Evolutionary conservation across 2,113 vertebrate species (phyloP), one percentile per base, ranked within the genome.

Genomic region (Austrofundulus limnaeus): DNA sequence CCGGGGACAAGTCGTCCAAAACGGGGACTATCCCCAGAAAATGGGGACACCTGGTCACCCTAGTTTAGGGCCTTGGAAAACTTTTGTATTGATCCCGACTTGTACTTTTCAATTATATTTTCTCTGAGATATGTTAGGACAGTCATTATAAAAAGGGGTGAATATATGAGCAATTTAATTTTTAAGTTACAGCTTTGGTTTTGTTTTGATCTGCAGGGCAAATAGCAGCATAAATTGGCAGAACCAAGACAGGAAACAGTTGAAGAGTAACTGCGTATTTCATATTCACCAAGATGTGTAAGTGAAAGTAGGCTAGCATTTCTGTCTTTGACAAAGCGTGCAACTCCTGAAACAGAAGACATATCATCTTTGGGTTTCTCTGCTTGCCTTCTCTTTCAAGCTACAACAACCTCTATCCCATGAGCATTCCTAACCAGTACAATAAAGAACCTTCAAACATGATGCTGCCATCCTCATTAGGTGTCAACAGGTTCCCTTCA

Each of bases 241-340:
- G 57, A 55, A 70, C 23, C 41, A 11, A 1, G 17, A 63, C 23
- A 38, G 16, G 49, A 24, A 75, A 60, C 11, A 63, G 24, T 42
- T 14, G 51, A 41, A 68, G 21, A 69, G 31, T 28, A 48, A 43
- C 41, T 31, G 34, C 61, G 15, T 43, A 11, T 61, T 68, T 61
- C 17, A 61, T 19, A 39, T 20, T 13, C 70, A 58, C 37, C 10
- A n/a, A 68, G 47, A 57, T n/a, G 28, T 50, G 45, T 17, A 49
- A 64, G 25, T 61, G 24, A 19, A 48, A 25, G 37, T 21, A 46
- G 43, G 17, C 56, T 53, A 28, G 7, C 12, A 69, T 59, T 66
- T 59, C 25, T 64, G 16, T 24, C 52, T 60, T 48, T 74, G 61
- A 66, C 51, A 62, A 24, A 23, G 66, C n/a, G 55, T 73, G 41